phyloP scores from a whole-genome alignment of 2,888 invertebrate species.

The Polyommatus iphigenia region DNA sequence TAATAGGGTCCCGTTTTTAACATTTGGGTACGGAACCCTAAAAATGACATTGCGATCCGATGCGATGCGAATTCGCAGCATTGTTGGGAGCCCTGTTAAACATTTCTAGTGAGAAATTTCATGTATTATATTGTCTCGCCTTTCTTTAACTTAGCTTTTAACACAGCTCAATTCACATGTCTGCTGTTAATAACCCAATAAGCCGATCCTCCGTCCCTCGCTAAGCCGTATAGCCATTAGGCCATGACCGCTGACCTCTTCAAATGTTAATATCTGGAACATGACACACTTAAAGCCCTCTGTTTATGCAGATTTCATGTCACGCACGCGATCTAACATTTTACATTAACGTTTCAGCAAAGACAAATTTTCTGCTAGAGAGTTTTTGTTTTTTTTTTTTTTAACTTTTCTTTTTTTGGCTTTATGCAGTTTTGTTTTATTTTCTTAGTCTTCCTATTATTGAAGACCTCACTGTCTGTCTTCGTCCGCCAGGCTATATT shows the following conservation, averaged over 20 bases:
- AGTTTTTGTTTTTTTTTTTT: background rate
- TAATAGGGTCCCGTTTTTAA: too few species aligned
- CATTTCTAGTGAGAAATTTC: too few species aligned
- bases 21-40: too few species aligned
- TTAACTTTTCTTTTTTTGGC: background rate
- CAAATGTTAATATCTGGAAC: conserved; percentile 25
- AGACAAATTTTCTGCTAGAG: background rate
- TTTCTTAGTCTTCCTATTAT: too few species aligned
- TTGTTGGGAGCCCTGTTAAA: too few species aligned
- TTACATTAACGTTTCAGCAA: background rate
- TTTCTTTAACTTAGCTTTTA: background rate
- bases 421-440: too few species aligned
- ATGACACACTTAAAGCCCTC: conserved; percentile 22
- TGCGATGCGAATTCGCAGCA: too few species aligned
- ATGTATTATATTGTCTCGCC: background rate
- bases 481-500: too few species aligned
- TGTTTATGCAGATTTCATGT: conserved; percentile 22
- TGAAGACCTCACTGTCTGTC: too few species aligned
- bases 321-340: conserved; percentile 19
- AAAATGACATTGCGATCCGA: too few species aligned
- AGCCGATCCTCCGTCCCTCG: background rate
- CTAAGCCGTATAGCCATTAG: background rate
- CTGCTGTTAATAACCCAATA: background rate
- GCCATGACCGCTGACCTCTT: conserved; percentile 23
- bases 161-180: background rate